phyloP scores from a whole-genome alignment of 2,888 invertebrate species.

The Platycheirus albimanus region DNA sequence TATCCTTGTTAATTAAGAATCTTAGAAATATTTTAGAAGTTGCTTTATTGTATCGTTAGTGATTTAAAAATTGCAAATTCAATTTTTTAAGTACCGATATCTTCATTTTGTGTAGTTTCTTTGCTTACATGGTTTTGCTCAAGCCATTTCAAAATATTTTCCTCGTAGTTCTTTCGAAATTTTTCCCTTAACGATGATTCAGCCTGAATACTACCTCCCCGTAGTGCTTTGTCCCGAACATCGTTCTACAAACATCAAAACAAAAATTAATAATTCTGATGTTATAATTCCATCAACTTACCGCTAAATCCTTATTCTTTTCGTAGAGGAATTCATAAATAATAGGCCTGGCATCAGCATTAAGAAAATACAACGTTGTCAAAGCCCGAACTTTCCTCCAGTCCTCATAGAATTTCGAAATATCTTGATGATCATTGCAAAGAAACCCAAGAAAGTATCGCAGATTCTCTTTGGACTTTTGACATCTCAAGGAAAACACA shows the following conservation, averaged over 20 bases:
- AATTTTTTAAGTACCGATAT: no score
- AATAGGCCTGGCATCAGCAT: conserved; percentile 76
- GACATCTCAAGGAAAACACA: conserved; percentile 79
- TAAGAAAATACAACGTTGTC: conserved; percentile 77
- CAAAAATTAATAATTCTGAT: neutral
- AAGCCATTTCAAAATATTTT: conserved; percentile 4
- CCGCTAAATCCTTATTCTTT: conserved; percentile 2
- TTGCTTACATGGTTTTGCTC: neutral
- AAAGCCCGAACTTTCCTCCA: conserved; percentile 77
- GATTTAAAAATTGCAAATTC: no score
- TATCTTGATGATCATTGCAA: conserved; percentile 76
- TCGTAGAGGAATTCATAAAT: conserved; percentile 2
- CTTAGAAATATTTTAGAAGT: no score
- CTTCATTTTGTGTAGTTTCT: no score
- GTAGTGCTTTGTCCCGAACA: conserved; percentile 56
- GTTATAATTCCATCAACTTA: conserved; percentile 1
- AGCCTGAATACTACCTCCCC: neutral
- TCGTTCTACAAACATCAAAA: conserved; percentile 46
- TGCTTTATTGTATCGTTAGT: no score
- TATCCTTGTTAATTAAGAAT: no score
- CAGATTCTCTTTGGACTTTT: conserved; percentile 77
- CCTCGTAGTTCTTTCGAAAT: neutral
- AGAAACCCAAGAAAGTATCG: conserved; percentile 77
- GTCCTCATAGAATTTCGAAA: conserved; percentile 23
- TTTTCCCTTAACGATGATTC: neutral